Base-by-base conservation (phyloP, 2,888 invertebrate genomes). In the Xestobium rufovillosum region DNA sequence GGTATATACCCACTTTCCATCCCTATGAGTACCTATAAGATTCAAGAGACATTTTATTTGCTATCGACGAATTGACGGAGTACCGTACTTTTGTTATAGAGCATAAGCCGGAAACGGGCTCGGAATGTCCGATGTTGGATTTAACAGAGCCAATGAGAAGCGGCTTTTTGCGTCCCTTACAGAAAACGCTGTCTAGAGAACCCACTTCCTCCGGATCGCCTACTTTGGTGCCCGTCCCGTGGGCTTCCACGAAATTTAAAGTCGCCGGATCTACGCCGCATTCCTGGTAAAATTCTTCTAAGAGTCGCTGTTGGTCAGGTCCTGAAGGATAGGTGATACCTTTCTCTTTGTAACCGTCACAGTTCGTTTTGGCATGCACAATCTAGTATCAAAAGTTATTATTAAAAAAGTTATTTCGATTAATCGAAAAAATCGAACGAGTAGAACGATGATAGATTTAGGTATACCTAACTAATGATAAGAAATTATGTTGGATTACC, bases 161-260 rank as follows among this genome's bases (percentile, higher is more conserved):
- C 0, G 94, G 83, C 26, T 32, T 17, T 0, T 72, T 76, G n/a
- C 91, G 73, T 13, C 76, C 77, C 3, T 74, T 72, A 55, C 85
- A 85, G 59, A 91, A 79, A 17, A 86, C 75, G 48, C 80, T 80
- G 31, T 86, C 83, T 32, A 96, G 78, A 0, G 89, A 85, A 48
- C 78, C 71, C 37, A 90, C 70, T 65, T 96, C 96, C 60, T 92
- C 90, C 0, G 94, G 92, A 66, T 96, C 96, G 11, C 95, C 92
- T 2, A 87, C 83, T 44, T 69, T 71, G 0, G 85, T 86, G 56
- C 85, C 86, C 37, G 86, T 85, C 45, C 85, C 83, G 50, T 92
- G 94, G 34, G 91, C 88, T 61, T 94, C 94, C 2, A 94, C 73
- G 57, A 80, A 94, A 47, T 78, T 77, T 35, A 94, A 69, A 1